Evolutionary conservation across 1,140 invertebrate genomes (phyloP).

Genomic region (Trichonephila inaurata): DNA sequence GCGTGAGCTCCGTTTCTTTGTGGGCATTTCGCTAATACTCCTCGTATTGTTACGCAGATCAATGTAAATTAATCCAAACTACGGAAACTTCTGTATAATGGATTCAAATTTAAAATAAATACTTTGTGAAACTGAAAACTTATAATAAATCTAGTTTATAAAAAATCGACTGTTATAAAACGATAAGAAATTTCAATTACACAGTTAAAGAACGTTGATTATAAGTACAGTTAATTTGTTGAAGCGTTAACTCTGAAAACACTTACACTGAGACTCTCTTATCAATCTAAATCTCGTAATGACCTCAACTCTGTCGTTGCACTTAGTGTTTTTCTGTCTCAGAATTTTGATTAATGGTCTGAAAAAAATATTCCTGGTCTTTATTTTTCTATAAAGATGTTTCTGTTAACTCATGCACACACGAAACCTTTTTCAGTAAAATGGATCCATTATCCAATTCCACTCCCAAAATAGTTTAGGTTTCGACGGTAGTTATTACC

Average conservation of each 20-base stretch:
- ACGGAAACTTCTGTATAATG: too few species aligned
- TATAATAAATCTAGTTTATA: too few species aligned
- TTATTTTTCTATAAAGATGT: background rate
- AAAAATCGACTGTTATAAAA: too few species aligned
- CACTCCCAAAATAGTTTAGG: background rate
- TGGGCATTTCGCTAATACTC: too few species aligned
- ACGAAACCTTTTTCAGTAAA: background rate
- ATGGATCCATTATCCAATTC: background rate
- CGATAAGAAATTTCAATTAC: background rate
- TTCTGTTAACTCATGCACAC: background rate
- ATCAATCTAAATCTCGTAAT: slow-evolving; percentile 4
- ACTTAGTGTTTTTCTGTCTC: background rate
- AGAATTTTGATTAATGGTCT: background rate
- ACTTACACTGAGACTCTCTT: background rate
- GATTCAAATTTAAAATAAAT: too few species aligned
- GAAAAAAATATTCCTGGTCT: background rate
- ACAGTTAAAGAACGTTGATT: background rate
- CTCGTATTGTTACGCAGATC: too few species aligned
- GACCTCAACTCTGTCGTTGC: background rate
- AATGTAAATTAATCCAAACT: too few species aligned
- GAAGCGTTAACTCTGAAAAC: background rate
- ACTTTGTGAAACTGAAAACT: too few species aligned
- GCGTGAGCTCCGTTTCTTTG: too few species aligned
- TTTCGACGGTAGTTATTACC: background rate
- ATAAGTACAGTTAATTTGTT: background rate